A percentile compares a stretch with the other conserved stretches of the same genome.
phyloP scores from a whole-genome alignment of 2,888 invertebrate species.

The Agriotes lineatus region DNA sequence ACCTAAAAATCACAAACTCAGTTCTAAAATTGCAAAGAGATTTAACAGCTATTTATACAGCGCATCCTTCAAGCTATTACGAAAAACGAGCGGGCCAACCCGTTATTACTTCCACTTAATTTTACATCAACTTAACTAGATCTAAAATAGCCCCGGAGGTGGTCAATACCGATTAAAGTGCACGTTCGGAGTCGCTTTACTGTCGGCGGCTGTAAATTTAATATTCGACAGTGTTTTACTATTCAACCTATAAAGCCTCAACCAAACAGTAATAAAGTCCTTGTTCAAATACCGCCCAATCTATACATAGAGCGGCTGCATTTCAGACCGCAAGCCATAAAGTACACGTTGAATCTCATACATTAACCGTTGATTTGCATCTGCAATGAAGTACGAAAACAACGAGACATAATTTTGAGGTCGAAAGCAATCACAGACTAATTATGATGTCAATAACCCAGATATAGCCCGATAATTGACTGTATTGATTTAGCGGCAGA shows the following conservation, averaged over 20 bases:
- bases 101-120: too few species aligned
- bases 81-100: too few species aligned
- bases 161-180: too few species aligned
- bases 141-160: too few species aligned
- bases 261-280: conserved; percentile 4
- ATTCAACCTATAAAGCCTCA: conserved; percentile 8
- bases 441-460: conserved; percentile 29
- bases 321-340: conserved; percentile 26
- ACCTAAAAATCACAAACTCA: too few species aligned
- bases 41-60: too few species aligned
- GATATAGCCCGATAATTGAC: conserved; percentile 21
- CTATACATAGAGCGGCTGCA: conserved; percentile 12
- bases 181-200: too few species aligned
- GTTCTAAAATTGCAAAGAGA: too few species aligned
- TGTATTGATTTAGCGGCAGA: conserved; percentile 22
- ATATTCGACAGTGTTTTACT: too few species aligned
- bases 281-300: conserved; percentile 9
- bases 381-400: conserved; percentile 46
- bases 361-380: conserved; percentile 48
- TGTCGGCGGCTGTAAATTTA: conserved; percentile 6
- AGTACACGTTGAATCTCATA: conserved; percentile 33
- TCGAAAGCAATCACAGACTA: conserved; percentile 39
- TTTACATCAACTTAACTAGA: too few species aligned
- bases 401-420: conserved; percentile 52
- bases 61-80: too few species aligned